A percentile compares a stretch with the other conserved stretches of the same genome.
phyloP scores from a whole-genome alignment of 2,888 invertebrate species.

The Andrena praecox region DNA sequence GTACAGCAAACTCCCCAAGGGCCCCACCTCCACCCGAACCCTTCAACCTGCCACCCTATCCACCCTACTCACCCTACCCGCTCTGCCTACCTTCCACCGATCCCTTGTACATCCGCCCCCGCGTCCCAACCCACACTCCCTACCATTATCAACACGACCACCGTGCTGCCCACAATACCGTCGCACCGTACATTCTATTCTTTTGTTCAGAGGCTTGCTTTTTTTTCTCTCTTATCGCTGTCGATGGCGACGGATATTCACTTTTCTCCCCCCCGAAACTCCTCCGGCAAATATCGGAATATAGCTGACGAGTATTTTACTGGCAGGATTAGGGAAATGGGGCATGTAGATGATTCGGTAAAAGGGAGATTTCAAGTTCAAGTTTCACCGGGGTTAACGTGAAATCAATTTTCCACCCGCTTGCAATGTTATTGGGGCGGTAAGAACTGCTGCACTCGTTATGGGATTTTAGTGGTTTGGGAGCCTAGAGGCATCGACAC shows the following conservation, averaged over 20 bases:
- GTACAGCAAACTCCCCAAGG: conserved; percentile 81
- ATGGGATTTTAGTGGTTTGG: too few species aligned
- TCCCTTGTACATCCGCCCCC: conserved; percentile 60
- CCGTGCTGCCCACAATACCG: conserved; percentile 51
- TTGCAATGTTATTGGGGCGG: too few species aligned
- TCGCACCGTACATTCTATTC: conserved; percentile 49
- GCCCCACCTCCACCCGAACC: conserved; percentile 73
- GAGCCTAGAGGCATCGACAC: too few species aligned
- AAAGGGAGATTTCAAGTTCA: too few species aligned
- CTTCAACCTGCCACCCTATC: conserved; percentile 65
- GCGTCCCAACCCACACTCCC: conserved; percentile 38
- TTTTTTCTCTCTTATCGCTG: conserved; percentile 9
- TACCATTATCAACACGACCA: conserved; percentile 54
- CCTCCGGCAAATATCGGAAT: background rate
- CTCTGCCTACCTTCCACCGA: conserved; percentile 39
- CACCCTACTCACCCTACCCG: conserved; percentile 50
- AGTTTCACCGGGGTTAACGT: background rate
- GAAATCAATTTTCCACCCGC: too few species aligned
- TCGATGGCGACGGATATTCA: conserved; percentile 1
- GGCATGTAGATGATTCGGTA: too few species aligned
- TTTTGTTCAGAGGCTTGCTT: conserved; percentile 12
- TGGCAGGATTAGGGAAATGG: too few species aligned
- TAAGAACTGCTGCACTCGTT: too few species aligned
- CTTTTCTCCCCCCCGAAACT: background rate
- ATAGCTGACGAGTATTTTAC: too few species aligned